Conservation (phyloP, 2,888 invertebrate species). For the Lumbricus terrestris region DNA sequence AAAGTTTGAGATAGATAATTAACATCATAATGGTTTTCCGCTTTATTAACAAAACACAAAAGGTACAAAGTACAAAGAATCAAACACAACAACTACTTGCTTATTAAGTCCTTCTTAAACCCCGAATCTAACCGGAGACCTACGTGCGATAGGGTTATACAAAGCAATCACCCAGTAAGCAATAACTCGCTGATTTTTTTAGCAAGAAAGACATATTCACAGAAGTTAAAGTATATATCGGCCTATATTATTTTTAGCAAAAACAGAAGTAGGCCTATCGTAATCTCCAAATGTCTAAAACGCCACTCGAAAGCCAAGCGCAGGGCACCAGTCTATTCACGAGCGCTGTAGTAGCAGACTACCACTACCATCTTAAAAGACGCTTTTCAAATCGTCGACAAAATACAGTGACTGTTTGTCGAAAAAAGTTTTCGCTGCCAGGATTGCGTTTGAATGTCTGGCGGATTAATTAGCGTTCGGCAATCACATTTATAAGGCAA, state of each 20-base stretch:
- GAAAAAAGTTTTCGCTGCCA: background rate
- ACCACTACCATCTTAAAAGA: background rate
- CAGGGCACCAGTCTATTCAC: no score
- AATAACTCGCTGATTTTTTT: background rate
- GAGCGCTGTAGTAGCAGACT: no score
- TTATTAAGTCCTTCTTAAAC: background rate
- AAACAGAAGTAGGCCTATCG: no score
- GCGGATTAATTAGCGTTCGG: no score
- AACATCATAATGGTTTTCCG: background rate
- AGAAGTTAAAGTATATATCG: no score
- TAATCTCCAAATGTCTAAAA: no score
- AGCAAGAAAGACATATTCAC: background rate
- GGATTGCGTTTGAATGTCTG: no score
- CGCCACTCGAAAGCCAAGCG: no score
- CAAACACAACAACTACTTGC: background rate
- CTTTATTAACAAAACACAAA: background rate
- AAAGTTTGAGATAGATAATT: background rate
- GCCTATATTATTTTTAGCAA: no score
- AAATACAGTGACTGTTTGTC: background rate
- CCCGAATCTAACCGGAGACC: background rate
- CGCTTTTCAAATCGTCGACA: no score
- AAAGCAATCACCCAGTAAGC: background rate
- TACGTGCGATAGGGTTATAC: slow-evolving; percentile 3
- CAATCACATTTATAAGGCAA: no score
- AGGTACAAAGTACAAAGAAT: background rate